A percentile compares a stretch with the other conserved stretches of the same genome.
Evolutionary conservation across 2,797 vertebrate genomes (phyloP).

Genomic region (Danio jaintianensis): DNA sequence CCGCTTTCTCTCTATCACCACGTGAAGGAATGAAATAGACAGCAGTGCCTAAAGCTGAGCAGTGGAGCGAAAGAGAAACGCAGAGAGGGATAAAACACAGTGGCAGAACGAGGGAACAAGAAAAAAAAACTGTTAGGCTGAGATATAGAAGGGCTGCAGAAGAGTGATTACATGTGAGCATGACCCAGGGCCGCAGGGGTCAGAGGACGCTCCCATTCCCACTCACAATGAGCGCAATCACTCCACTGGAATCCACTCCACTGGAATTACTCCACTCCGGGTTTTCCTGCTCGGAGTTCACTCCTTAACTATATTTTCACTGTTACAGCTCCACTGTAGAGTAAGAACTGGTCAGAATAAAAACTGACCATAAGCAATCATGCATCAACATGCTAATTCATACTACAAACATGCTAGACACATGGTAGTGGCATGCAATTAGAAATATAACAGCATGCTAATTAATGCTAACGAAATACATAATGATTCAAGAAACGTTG

Average conservation of each 20-base stretch:
- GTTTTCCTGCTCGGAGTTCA: background rate
- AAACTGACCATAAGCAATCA: too few species aligned
- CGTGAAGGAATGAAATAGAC: constrained; percentile 75
- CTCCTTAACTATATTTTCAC: background rate
- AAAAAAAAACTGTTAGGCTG: background rate
- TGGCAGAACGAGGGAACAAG: constrained; percentile 27
- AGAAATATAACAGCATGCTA: too few species aligned
- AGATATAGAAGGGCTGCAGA: constrained; percentile 42
- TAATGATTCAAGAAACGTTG: too few species aligned
- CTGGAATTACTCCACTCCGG: background rate
- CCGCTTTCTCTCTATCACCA: constrained; percentile 73
- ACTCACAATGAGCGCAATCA: background rate
- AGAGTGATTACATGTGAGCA: constrained; percentile 53
- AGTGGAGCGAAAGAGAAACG: constrained; percentile 66
- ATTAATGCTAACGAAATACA: too few species aligned
- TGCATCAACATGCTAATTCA: too few species aligned
- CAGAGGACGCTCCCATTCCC: background rate
- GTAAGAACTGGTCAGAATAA: background rate
- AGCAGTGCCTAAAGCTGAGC: constrained; percentile 70
- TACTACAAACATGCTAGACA: too few species aligned
- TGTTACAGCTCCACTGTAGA: background rate
- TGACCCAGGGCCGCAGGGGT: constrained; percentile 19
- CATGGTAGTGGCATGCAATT: too few species aligned
- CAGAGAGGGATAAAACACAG: constrained; percentile 49
- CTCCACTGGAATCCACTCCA: background rate